phyloP scores from a whole-genome alignment of 2,797 vertebrate genomes.

The Salarias fasciatus region DNA sequence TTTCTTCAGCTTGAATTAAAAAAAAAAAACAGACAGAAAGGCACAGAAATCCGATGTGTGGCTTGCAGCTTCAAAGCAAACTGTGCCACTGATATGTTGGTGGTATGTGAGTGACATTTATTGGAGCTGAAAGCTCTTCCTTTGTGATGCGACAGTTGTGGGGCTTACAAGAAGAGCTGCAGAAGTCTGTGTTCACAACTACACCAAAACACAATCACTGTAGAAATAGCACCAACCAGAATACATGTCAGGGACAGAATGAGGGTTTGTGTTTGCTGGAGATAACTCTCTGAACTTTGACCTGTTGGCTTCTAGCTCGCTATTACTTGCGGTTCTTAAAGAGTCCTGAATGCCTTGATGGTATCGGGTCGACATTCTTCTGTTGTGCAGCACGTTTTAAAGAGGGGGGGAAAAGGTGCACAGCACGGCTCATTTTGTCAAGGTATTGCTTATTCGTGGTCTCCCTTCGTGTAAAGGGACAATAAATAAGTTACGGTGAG shows the following conservation, averaged over 20 bases:
- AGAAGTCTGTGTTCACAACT: slow-evolving; percentile 41
- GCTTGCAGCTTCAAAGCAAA: slow-evolving; percentile 16
- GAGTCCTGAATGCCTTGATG: slow-evolving; percentile 38
- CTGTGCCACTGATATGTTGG: slow-evolving; percentile 27
- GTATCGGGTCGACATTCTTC: slow-evolving; percentile 49
- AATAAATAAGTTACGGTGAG: slow-evolving; percentile 27
- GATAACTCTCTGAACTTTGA: slow-evolving; percentile 63
- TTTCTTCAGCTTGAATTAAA: no score
- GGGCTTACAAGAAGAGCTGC: slow-evolving; percentile 13
- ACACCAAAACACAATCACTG: slow-evolving; percentile 23
- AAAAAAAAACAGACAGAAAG: neutral
- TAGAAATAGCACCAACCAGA: slow-evolving; percentile 23
- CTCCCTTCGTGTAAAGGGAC: slow-evolving; percentile 23
- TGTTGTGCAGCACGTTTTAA: slow-evolving; percentile 18
- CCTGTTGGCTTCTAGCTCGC: slow-evolving; percentile 33
- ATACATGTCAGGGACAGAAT: slow-evolving; percentile 60
- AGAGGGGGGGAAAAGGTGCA: neutral
- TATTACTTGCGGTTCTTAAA: slow-evolving; percentile 32
- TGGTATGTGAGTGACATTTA: slow-evolving; percentile 36
- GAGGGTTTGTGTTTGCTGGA: slow-evolving; percentile 40
- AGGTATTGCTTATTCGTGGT: slow-evolving; percentile 24
- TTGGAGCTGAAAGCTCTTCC: slow-evolving; percentile 32
- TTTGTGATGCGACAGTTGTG: slow-evolving; percentile 27
- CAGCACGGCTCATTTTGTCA: slow-evolving; percentile 4
- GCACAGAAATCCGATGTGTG: slow-evolving; percentile 13